A percentile compares a stretch with the other conserved stretches of the same genome.
Evolutionary conservation across 2,797 vertebrate species (phyloP).

Genomic region (Avahi laniger): DNA sequence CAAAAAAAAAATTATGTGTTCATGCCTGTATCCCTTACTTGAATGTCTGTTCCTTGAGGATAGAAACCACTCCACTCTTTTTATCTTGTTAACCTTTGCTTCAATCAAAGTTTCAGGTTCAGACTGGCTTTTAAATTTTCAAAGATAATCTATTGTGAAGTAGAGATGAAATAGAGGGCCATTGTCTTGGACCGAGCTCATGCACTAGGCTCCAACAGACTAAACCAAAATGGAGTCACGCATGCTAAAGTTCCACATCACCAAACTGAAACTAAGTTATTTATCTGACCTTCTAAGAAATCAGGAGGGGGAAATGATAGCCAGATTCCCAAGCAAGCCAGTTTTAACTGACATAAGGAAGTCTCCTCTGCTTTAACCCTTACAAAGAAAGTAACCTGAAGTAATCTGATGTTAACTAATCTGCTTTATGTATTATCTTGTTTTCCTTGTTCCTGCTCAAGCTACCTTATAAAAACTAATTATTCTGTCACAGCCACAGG

Average conservation of each 20-base stretch:
- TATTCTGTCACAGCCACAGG: background rate
- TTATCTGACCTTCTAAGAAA: background rate
- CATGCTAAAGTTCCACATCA: background rate
- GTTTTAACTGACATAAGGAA: background rate
- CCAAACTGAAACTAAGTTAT: background rate
- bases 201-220: background rate
- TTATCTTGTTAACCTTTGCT: background rate
- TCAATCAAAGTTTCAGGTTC: background rate
- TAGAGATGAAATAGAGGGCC: background rate
- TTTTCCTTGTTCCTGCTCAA: background rate
- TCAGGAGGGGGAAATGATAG: background rate
- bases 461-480: background rate
- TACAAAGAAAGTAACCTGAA: background rate
- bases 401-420: background rate
- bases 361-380: background rate
- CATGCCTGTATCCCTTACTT: background rate
- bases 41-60: background rate
- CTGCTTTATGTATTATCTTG: background rate
- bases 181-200: background rate
- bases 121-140: background rate
- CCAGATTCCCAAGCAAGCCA: background rate
- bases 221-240: background rate
- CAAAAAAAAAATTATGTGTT: background rate
- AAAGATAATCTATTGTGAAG: background rate
- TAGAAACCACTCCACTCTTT: background rate